A percentile compares a stretch with the other conserved stretches of the same genome.
Evolutionary conservation across 2,888 invertebrate genomes (phyloP).

Genomic region (Ariolimax columbianus): DNA sequence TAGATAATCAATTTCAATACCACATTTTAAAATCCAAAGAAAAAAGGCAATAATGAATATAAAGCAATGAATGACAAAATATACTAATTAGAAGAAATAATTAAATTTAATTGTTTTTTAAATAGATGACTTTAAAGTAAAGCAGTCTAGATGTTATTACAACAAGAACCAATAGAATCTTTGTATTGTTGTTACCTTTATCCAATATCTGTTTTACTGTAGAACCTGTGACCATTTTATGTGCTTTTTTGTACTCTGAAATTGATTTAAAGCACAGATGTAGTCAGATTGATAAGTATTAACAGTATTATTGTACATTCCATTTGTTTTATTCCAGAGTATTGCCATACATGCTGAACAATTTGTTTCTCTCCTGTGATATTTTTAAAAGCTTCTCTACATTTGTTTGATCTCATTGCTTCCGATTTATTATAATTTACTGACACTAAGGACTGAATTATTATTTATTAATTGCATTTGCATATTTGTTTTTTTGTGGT

Average conservation of each 20-base stretch:
- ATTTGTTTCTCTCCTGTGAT: not conserved
- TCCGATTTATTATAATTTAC: not conserved
- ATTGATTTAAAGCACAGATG: not conserved
- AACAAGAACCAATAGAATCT: too few species aligned
- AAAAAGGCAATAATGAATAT: too few species aligned
- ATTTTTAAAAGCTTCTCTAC: not conserved
- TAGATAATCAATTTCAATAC: too few species aligned
- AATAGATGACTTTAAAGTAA: too few species aligned
- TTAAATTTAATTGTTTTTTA: too few species aligned
- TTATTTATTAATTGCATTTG: not conserved
- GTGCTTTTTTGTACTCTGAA: not conserved
- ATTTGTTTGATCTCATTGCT: not conserved
- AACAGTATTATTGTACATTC: not conserved
- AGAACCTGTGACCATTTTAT: not conserved
- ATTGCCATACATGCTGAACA: not conserved
- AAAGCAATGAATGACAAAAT: too few species aligned
- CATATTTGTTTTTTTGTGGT: not conserved
- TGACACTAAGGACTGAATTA: too few species aligned
- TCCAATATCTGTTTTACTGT: too few species aligned
- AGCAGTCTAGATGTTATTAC: too few species aligned
- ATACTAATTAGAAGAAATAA: too few species aligned
- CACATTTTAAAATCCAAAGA: too few species aligned
- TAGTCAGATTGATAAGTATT: not conserved
- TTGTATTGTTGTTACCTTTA: too few species aligned
- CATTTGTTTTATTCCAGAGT: not conserved